Evolutionary conservation across 2,888 invertebrate genomes (phyloP).

Genomic region (Entomobrya multifasciata): DNA sequence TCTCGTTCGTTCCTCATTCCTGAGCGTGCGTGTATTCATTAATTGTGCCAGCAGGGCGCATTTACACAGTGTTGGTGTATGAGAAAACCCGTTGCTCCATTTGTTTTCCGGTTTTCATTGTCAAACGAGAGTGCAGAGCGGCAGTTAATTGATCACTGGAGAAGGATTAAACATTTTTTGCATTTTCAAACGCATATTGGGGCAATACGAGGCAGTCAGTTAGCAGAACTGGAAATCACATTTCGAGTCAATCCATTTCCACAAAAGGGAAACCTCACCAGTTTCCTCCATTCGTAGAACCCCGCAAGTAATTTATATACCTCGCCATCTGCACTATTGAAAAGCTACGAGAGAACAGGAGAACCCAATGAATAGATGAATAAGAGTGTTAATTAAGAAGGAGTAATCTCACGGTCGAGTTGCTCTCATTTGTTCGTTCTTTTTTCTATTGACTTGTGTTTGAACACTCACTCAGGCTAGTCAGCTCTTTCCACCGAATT

Average conservation of each 20-base stretch:
- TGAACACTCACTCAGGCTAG: slow-evolving; percentile 17
- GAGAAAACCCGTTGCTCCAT: slow-evolving; percentile 56
- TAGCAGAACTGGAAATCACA: too few relatives aligned
- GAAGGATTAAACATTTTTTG: background rate
- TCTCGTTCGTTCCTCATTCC: slow-evolving; percentile 54
- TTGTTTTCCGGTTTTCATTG: slow-evolving; percentile 68
- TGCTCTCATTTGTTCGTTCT: slow-evolving; percentile 59
- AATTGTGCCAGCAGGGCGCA: slow-evolving; percentile 71
- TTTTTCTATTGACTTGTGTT: slow-evolving; percentile 39
- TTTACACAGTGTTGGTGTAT: slow-evolving; percentile 11
- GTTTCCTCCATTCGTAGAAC: background rate
- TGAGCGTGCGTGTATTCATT: slow-evolving; percentile 72
- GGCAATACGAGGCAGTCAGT: slow-evolving; percentile 36
- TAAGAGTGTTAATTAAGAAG: slow-evolving; percentile 64
- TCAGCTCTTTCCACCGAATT: slow-evolving; percentile 44
- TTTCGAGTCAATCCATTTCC: background rate
- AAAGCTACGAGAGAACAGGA: background rate
- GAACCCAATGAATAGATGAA: slow-evolving; percentile 13
- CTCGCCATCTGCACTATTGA: background rate
- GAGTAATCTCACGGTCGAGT: slow-evolving; percentile 70
- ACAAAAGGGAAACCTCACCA: background rate
- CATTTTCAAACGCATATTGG: background rate
- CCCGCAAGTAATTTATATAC: background rate
- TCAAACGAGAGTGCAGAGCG: background rate
- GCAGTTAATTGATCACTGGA: slow-evolving; percentile 37